phyloP scores from a whole-genome alignment of 2,113 vertebrate genomes.

The Salvelinus alpinus region DNA sequence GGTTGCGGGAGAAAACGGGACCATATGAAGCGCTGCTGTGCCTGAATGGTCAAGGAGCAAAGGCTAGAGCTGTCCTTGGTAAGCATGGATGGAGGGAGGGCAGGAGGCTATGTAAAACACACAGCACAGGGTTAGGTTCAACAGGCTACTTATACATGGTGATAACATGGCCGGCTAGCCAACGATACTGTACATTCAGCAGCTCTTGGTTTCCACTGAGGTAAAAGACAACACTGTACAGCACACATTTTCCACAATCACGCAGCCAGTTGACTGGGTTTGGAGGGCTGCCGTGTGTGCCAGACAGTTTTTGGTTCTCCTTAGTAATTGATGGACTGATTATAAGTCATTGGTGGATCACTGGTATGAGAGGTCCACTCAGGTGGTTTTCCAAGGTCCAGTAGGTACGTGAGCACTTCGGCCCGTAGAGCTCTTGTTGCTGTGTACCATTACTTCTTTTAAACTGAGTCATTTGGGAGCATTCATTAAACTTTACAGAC shows the following conservation, averaged over 20 bases:
- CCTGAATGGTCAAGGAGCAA: conserved; percentile 57
- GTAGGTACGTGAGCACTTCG: too few relatives aligned
- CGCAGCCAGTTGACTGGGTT: conserved; percentile 49
- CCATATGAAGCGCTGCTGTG: conserved; percentile 43
- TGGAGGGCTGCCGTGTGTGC: neutral
- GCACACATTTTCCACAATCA: conserved; percentile 61
- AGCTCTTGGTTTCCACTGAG: conserved; percentile 65
- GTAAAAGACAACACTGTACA: conserved; percentile 61
- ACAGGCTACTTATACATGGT: conserved; percentile 74
- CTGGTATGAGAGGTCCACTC: too few relatives aligned
- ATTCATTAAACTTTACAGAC: too few relatives aligned
- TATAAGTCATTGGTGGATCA: too few relatives aligned
- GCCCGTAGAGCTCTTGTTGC: too few relatives aligned
- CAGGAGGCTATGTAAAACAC: conserved; percentile 69
- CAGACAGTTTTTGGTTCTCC: too few relatives aligned
- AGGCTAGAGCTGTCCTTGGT: conserved; percentile 47
- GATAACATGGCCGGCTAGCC: conserved; percentile 63
- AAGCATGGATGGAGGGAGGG: conserved; percentile 27
- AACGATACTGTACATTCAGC: conserved; percentile 58
- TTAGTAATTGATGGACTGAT: too few relatives aligned
- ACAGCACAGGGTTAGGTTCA: conserved; percentile 44
- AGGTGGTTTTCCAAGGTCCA: too few relatives aligned
- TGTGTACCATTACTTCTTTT: too few relatives aligned
- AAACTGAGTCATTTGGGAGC: too few relatives aligned
- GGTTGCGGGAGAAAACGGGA: conserved; percentile 55